These are phyloP conservation scores for Elymnias hypermnestra DNA, from an alignment of 1,140 invertebrate genomes.

Conservation along the genomic window DNA sequence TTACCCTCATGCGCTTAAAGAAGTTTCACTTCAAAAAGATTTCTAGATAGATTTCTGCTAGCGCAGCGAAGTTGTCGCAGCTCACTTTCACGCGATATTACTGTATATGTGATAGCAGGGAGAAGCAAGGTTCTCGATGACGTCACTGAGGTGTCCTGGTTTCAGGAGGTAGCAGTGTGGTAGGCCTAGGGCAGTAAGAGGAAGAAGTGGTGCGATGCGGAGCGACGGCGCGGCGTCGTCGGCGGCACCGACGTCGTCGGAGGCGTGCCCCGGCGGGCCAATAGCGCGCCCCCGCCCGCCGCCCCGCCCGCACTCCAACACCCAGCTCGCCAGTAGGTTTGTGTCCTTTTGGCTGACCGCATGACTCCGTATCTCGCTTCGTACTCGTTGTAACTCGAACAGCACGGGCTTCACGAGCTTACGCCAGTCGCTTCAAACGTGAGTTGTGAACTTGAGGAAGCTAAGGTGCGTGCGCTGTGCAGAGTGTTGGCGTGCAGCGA, in stretches of 20 bases:
- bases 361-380: constrained; percentile 76
- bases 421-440: constrained; percentile 38
- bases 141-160: background rate
- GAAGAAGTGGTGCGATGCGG: constrained; percentile 32
- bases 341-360: constrained; percentile 77
- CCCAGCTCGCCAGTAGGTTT: constrained; percentile 74
- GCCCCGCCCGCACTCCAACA: constrained; percentile 50
- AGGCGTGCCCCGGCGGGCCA: constrained; percentile 67
- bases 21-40: no score
- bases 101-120: background rate
- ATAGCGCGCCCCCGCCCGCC: constrained; percentile 60
- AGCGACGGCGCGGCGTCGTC: constrained; percentile 30
- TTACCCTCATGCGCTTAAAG: no score
- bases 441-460: constrained; percentile 50
- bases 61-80: no score
- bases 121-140: background rate
- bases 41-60: no score
- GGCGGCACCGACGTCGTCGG: constrained; percentile 39
- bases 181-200: constrained; percentile 18
- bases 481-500: constrained; percentile 47
- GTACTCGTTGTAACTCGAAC: constrained; percentile 66
- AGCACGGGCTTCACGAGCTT: constrained; percentile 67
- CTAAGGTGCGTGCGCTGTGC: constrained; percentile 42
- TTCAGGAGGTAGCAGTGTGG: constrained; percentile 9
- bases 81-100: no score